Evolutionary conservation across 2,888 invertebrate genomes (phyloP), one percentile per base, ranked within the genome.

Genomic region (Orchesella flavescens): DNA sequence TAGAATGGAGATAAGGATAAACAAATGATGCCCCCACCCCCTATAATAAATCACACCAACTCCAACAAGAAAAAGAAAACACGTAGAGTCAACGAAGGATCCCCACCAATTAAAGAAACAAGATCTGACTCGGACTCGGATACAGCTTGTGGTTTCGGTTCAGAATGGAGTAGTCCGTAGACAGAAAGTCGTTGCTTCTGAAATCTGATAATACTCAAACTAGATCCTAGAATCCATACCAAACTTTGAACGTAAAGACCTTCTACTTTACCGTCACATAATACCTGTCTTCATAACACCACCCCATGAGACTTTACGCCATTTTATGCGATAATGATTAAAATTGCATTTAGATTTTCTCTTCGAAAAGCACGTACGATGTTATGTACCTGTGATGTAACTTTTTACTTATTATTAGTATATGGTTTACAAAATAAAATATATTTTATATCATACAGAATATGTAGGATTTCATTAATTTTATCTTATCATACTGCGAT

Each of bases 141-240:
- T 89, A 93, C 95, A 0, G 96, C 96, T 0, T 96, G 95, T 87
- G 96, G 96, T 0, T 97, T 97, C 90, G 96, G 94, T 89, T 93
- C 93, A 0, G 92, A 93, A 79, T 95, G 95, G 95, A 93, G 92
- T 86, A 90, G 80, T 55, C 80, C 83, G n/a, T 82, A 63, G 57
- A 17, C 46, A 0, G 24, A 65, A 74, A 61, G 44, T 46, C 23
- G 13, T 65, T 34, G 65, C n/a, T n/a, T 65, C 34, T 7, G 66
- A 66, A 7, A 34, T 34, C 34, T 53, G 43, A 43, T 55, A 72
- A 72, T 72, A 72, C 72, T 72, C 72, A 72, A 55, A 34, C 7
- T 34, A 7, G 7, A 34, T 34, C 2, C 7, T 34, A 7, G 7
- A 34, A 4, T n/a, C 10, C n/a, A n/a, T 19, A 21, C 59, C 17